These are phyloP conservation scores for Falco peregrinus DNA, from an alignment of 2,797 vertebrate species.

Conservation along the genomic window DNA sequence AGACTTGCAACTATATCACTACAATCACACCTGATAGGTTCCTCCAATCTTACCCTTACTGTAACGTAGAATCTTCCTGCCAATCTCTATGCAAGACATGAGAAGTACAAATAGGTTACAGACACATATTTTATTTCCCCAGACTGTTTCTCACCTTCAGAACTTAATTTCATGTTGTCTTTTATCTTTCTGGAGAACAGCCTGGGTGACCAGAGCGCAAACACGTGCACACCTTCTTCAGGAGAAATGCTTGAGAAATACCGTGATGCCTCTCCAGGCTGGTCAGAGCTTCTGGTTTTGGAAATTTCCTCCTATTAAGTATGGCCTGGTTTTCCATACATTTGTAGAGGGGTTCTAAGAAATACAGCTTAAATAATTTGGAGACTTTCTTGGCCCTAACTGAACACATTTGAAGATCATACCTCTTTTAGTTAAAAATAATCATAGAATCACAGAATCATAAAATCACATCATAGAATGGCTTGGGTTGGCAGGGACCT, in stretches of 20 bases:
- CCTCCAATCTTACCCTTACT: not conserved
- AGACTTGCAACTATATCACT: not conserved
- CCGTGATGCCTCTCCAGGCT: not conserved
- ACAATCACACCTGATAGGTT: not conserved
- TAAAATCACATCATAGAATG: too few species aligned
- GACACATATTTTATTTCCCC: not conserved
- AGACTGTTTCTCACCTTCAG: not conserved
- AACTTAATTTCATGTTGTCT: not conserved
- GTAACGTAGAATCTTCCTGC: not conserved
- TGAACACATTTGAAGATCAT: not conserved
- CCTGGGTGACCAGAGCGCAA: not conserved
- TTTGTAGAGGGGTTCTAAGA: not conserved
- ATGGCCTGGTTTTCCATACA: not conserved
- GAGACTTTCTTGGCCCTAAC: not conserved
- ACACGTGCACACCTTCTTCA: not conserved
- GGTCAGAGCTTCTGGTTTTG: not conserved
- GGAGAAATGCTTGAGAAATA: not conserved
- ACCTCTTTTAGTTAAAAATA: not conserved
- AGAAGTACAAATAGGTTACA: not conserved
- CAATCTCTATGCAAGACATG: not conserved
- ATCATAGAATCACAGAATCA: not conserved
- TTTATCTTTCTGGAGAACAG: not conserved
- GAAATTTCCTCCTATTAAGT: not conserved
- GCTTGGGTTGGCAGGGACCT: too few species aligned
- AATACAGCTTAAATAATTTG: not conserved